phyloP scores from a whole-genome alignment of 2,888 invertebrate species.

The Cantharis flavilabris region DNA sequence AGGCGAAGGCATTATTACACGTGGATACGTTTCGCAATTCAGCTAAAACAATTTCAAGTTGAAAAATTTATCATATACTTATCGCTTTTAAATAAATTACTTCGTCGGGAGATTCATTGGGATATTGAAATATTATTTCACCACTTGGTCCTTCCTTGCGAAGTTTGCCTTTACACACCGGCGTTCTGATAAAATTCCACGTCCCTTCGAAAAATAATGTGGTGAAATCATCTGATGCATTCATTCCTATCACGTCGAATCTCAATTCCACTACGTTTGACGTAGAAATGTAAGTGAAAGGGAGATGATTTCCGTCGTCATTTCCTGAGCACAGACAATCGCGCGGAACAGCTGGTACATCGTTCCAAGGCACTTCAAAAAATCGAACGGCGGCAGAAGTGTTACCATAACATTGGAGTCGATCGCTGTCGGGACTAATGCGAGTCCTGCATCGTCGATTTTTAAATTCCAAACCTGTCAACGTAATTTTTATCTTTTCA shows the following conservation, averaged over 20 bases:
- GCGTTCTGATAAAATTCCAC: conserved; percentile 77
- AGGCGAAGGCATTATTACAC: conserved; percentile 77
- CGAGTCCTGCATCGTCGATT: conserved; percentile 61
- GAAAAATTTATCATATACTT: not conserved
- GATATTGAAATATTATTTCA: conserved; percentile 65
- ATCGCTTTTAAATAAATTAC: conserved; percentile 38
- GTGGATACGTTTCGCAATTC: conserved; percentile 79
- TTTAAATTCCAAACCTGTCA: conserved; percentile 70
- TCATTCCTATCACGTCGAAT: conserved; percentile 83
- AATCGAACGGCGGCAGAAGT: conserved; percentile 72
- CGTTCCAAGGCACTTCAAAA: conserved; percentile 76
- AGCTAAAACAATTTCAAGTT: conserved; percentile 60
- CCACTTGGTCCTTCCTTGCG: conserved; percentile 78
- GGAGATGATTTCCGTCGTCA: conserved; percentile 49
- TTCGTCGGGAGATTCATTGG: conserved; percentile 43
- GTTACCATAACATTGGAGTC: conserved; percentile 73
- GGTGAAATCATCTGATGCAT: conserved; percentile 82
- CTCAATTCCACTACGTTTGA: conserved; percentile 78
- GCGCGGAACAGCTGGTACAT: conserved; percentile 71
- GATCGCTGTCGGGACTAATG: conserved; percentile 68
- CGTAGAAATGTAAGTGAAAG: conserved; percentile 77
- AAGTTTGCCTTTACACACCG: conserved; percentile 71
- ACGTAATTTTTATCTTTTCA: conserved; percentile 76
- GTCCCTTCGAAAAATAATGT: conserved; percentile 83
- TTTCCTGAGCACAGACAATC: conserved; percentile 78